Evolutionary conservation across 64 coral and sea anemone genomes (phyloP), one percentile per base, ranked within the genome.

Genomic region (Actinia equina): DNA sequence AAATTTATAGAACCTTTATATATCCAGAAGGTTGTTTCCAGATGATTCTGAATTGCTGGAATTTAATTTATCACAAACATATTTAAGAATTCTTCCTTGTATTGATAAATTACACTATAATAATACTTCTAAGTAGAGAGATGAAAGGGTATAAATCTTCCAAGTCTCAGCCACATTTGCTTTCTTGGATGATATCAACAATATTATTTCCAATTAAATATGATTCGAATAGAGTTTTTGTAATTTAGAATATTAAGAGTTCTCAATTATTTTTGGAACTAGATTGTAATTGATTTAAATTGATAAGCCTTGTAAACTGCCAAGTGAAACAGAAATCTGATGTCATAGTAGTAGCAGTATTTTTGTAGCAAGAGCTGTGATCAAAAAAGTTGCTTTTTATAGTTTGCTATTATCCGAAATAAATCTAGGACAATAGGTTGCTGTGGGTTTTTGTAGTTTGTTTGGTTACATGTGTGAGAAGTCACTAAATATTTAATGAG

Each of bases 401-500:
- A 74, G 55, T 57, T 57, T 74, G 25, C 69, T 74, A 74, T 74
- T 74, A 74, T 74, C 69, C 10, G 26, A 27, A 74, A n/a, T 74
- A 30, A 27, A 30, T 26, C 69, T 74, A 74, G 26, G n/a, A 74
- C 69, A 74, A 74, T 74, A 41, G 41, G 69, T 41, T 74, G 11
- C 11, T 7, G 69, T 74, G 69, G 69, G 62, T 25, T 74, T 74
- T 74, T 74, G n/a, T 27, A 74, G 26, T 74, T 41, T 74, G 69
- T 74, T 74, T 74, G 69, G 1, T 13, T n/a, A n/a, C 15, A 74
- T 30, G 42, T 74, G n/a, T 30, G 10, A 74, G 69, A 8, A 74
- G 69, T 74, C 69, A 30, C 69, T 74, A 74, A 74, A 74, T 74
- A 74, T 74, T 74, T 74, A 30, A 74, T 74, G 25, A 74, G 69